Evolutionary conservation across 2,888 invertebrate species (phyloP), one percentile per base, ranked within the genome.

Genomic region (Oscheius sp.): DNA sequence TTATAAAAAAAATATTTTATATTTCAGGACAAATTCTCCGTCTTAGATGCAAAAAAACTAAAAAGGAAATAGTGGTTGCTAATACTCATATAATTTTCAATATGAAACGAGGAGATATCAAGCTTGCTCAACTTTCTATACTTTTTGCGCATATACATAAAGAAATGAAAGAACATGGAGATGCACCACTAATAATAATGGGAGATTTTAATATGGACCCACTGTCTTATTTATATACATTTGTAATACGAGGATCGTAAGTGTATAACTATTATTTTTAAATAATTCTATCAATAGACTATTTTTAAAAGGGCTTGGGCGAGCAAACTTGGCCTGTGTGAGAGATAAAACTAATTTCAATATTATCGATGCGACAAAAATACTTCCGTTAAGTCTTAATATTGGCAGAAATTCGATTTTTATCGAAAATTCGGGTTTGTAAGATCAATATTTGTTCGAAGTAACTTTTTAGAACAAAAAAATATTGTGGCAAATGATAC

Each of bases 1-100:
- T n/a, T n/a, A n/a, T n/a, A n/a, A n/a, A n/a, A n/a, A n/a, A n/a
- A n/a, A n/a, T n/a, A n/a, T n/a, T n/a, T n/a, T n/a, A n/a, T n/a
- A n/a, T n/a, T n/a, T n/a, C n/a, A 76, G 82, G 71, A 2, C 83
- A 83, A 73, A 68, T 84, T 6, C n/a, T 78, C 17, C 65, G 69
- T 6, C 70, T 84, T 17, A 42, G 58, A 8, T 70, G 76, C 27
- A 37, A 42, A 69, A 20, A 31, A 20, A 81, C 81, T 0, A 52
- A 58, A 23, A 64, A 73, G 17, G 33, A 72, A 1, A 50, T 96
- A 45, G 90, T 93, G 61, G 91, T 97, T 0, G 93, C 94, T 3
- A 97, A 94, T 12, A 97, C 97, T 0, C 98, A 98, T 88, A 89
- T 98, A 52, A 89, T 97, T 10, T 98, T 92, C 87, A 97, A 97